Evolutionary conservation across 2,113 vertebrate genomes (phyloP).

Genomic region (Siniperca chuatsi): DNA sequence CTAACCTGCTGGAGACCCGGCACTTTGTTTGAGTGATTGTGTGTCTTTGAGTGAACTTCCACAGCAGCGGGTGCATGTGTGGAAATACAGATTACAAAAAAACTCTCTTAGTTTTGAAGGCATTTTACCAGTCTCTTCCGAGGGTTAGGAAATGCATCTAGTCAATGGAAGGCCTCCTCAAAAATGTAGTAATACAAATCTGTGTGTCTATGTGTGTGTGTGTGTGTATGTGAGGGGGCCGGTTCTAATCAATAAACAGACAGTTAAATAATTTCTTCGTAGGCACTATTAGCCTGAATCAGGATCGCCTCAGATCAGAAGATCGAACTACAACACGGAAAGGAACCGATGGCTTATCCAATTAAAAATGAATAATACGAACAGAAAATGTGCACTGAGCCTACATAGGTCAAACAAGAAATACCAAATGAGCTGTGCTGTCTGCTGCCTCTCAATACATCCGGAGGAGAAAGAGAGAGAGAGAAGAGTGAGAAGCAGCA

Average conservation of each 20-base stretch:
- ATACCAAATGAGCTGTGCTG: slow-evolving; percentile 42
- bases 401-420: slow-evolving; percentile 57
- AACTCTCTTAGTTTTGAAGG: not conserved
- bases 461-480: not conserved
- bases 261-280: slow-evolving; percentile 47
- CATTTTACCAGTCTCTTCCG: not conserved
- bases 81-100: not conserved
- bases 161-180: slow-evolving; percentile 16
- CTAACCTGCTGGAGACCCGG: not conserved
- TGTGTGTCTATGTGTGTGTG: not conserved
- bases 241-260: slow-evolving; percentile 37
- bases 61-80: not conserved
- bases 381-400: slow-evolving; percentile 34
- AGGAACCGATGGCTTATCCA: slow-evolving; percentile 37
- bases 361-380: slow-evolving; percentile 67
- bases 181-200: not conserved
- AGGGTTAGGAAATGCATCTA: not conserved
- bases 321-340: slow-evolving; percentile 27
- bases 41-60: not conserved
- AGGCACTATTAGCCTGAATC: slow-evolving; percentile 53
- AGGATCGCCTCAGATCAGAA: slow-evolving; percentile 11
- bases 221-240: slow-evolving; percentile 1
- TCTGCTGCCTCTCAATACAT: slow-evolving; percentile 27
- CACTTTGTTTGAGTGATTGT: not conserved
- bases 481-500: slow-evolving; percentile 17